Conservation (phyloP, 37 sponge, comb jelly and placozoan genomes). For the Ephydatia muelleri region DNA sequence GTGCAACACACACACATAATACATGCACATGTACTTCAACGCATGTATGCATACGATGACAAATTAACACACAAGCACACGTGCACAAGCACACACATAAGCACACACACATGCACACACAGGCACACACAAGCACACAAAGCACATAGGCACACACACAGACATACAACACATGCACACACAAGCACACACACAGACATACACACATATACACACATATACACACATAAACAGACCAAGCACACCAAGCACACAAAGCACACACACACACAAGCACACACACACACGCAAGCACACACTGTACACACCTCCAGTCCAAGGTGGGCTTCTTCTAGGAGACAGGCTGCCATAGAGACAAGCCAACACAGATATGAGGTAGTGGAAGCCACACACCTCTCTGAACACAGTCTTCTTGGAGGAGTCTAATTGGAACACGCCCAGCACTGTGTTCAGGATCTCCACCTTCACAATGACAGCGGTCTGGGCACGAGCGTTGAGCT, state of each 20-base stretch:
- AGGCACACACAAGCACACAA: no score
- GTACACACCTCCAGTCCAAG: slow-evolving; percentile 61
- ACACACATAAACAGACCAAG: no score
- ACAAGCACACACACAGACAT: no score
- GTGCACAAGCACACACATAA: no score
- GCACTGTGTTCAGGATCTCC: slow-evolving; percentile 77
- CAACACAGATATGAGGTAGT: slow-evolving; percentile 79
- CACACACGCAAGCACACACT: neutral
- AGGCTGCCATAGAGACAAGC: slow-evolving; percentile 78
- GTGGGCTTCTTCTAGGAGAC: slow-evolving; percentile 19
- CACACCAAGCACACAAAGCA: no score
- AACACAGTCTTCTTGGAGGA: slow-evolving; percentile 65
- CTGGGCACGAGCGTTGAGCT: slow-evolving; percentile 55
- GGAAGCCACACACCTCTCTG: slow-evolving; percentile 81
- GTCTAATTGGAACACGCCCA: slow-evolving; percentile 75
- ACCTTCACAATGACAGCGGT: slow-evolving; percentile 69
- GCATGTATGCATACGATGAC: neutral
- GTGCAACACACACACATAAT: neutral
- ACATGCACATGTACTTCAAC: neutral
- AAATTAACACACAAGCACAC: neutral
- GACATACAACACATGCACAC: no score
- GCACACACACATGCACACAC: no score
- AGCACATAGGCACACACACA: no score
- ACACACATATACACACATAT: no score
- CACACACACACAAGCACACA: slow-evolving; percentile 7